phyloP scores from a whole-genome alignment of 2,113 vertebrate genomes.

The Daboia siamensis region DNA sequence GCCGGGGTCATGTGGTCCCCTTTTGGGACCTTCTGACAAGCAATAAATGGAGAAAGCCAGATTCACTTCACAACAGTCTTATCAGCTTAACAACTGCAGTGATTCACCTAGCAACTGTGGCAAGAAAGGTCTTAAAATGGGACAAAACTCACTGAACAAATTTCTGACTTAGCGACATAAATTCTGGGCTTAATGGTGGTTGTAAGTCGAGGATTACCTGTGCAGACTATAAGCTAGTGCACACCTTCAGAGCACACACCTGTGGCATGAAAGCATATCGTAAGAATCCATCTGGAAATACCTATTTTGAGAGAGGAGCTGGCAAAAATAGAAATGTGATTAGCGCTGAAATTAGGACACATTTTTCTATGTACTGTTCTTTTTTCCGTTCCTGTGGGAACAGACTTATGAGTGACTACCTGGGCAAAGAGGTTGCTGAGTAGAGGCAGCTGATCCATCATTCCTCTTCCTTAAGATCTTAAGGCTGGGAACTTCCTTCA shows the following conservation, averaged over 20 bases:
- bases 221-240: not conserved
- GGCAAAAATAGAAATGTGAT: not conserved
- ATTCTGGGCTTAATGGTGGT: not conserved
- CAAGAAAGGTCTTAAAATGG: too few species aligned
- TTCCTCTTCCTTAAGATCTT: not conserved
- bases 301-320: not conserved
- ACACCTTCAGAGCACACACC: not conserved
- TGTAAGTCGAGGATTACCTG: not conserved
- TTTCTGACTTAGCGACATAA: too few species aligned
- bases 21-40: too few species aligned
- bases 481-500: not conserved
- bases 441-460: not conserved
- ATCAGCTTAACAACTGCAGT: too few species aligned
- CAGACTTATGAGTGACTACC: not conserved
- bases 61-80: too few species aligned
- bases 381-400: not conserved
- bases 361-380: not conserved
- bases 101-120: too few species aligned
- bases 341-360: not conserved
- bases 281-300: not conserved
- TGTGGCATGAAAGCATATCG: not conserved
- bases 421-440: not conserved
- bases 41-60: too few species aligned
- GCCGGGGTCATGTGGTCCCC: too few species aligned
- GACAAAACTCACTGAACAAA: too few species aligned